Conservation (phyloP, 2,888 invertebrate species). For the Melanostoma mellinum region DNA sequence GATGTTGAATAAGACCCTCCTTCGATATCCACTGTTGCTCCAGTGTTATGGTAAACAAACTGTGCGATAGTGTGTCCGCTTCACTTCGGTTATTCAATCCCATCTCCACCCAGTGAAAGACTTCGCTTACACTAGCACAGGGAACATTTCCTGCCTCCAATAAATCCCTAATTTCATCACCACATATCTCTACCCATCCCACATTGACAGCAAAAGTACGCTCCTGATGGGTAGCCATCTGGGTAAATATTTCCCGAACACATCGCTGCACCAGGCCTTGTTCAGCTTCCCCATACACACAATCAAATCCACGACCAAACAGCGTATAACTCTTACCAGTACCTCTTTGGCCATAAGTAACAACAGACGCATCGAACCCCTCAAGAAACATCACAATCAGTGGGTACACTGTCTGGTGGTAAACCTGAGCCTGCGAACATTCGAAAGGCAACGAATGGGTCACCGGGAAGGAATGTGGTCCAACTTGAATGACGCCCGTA, state of each 20-base stretch:
- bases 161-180: conserved; percentile 86
- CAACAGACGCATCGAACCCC: conserved; percentile 89
- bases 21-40: conserved; percentile 89
- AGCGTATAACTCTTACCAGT: conserved; percentile 89
- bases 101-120: conserved; percentile 87
- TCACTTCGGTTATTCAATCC: conserved; percentile 85
- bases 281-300: conserved; percentile 86
- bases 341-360: conserved; percentile 86
- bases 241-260: conserved; percentile 87
- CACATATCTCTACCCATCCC: conserved; percentile 89
- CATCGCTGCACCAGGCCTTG: conserved; percentile 87
- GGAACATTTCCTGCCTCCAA: conserved; percentile 84
- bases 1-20: conserved; percentile 87
- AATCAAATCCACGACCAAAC: conserved; percentile 87
- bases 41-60: conserved; percentile 88
- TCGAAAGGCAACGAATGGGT: conserved; percentile 84
- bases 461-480: conserved; percentile 82
- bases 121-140: conserved; percentile 85
- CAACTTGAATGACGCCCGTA: conserved; percentile 80
- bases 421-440: conserved; percentile 86
- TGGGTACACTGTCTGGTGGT: conserved; percentile 86
- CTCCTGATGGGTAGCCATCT: conserved; percentile 86
- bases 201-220: conserved; percentile 87
- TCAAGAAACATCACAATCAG: conserved; percentile 87
- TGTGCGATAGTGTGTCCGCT: conserved; percentile 83